Evolutionary conservation across 2,113 vertebrate genomes (phyloP), one percentile per base, ranked within the genome.

Genomic region (Festucalex cinctus): DNA sequence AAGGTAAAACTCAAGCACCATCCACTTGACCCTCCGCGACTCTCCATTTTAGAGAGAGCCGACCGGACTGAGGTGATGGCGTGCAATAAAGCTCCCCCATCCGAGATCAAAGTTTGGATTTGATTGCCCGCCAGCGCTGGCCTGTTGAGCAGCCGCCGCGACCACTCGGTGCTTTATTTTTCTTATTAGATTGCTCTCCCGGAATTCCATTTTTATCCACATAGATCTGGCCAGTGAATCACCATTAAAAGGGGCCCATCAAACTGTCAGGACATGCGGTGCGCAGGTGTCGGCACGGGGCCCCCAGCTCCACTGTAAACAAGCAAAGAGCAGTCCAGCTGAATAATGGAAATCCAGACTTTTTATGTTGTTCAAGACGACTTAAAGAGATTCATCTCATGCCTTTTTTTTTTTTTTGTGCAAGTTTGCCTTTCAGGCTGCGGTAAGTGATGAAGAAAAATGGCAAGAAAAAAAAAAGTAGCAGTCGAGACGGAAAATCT

Each of bases 161-260:
- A 76, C 78, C 83, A 65, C 86, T 85, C 87, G 83, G 75, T 46
- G 51, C 87, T 88, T 90, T 88, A 90, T 91, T 89, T 57, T 90
- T 90, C 85, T 89, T 90, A 89, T 90, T 88, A 89, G 86, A 91
- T 88, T 87, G 76, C 86, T 89, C 83, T 89, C 83, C 81, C 82
- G 88, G 88, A 91, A 90, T 91, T 92, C 90, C 87, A 90, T 91
- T 91, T 91, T 91, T 91, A 88, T 91, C 87, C 89, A 86, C 85
- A 81, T 69, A 90, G 89, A 90, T 89, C 84, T 88, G 81, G 85
- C 85, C 88, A 86, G 89, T 92, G 88, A 92, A 92, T 91, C 89
- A 92, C 84, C 81, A 88, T 91, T 91, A 90, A 89, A 89, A 57
- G 54, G 81, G 86, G 83, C 86, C 86, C 84, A 91, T 92, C 89